Percentiles rank a stretch among this genome's conserved stretches.
Evolutionary conservation across 2,888 invertebrate species (phyloP).

Genomic region (Nemotelus pantherinus): DNA sequence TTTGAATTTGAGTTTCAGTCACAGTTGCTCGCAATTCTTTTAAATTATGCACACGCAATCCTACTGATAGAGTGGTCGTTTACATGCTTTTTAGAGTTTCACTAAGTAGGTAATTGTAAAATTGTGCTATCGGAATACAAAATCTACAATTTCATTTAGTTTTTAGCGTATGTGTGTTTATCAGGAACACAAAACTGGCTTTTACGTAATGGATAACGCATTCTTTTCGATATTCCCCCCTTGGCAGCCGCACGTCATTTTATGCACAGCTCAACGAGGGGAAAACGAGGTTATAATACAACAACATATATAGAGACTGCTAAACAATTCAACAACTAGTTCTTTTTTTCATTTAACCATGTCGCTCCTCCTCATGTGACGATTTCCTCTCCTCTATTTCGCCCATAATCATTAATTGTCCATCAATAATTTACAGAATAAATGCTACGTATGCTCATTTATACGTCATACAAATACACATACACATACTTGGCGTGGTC

Average conservation of each 20-base stretch:
- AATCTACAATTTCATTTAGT: no score
- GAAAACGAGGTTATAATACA: not conserved
- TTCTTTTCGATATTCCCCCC: conserved; percentile 1
- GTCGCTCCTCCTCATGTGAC: not conserved
- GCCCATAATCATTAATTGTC: conserved; percentile 11
- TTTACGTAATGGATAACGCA: not conserved
- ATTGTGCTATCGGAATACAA: no score
- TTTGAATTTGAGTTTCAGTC: no score
- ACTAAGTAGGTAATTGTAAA: no score
- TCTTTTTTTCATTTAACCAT: not conserved
- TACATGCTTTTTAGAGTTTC: no score
- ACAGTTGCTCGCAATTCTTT: no score
- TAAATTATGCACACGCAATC: no score
- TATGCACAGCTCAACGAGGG: not conserved
- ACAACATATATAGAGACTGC: conserved; percentile 25
- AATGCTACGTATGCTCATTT: conserved; percentile 17
- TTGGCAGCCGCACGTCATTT: no score
- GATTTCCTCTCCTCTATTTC: not conserved
- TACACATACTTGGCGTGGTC: conserved; percentile 2
- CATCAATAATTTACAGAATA: not conserved
- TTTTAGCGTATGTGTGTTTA: not conserved
- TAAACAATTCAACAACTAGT: conserved; percentile 21
- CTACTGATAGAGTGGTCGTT: no score
- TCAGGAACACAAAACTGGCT: conserved; percentile 27
- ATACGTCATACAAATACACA: conserved; percentile 9